phyloP scores from a whole-genome alignment of 2,797 vertebrate genomes.

The Sebastes itinus region DNA sequence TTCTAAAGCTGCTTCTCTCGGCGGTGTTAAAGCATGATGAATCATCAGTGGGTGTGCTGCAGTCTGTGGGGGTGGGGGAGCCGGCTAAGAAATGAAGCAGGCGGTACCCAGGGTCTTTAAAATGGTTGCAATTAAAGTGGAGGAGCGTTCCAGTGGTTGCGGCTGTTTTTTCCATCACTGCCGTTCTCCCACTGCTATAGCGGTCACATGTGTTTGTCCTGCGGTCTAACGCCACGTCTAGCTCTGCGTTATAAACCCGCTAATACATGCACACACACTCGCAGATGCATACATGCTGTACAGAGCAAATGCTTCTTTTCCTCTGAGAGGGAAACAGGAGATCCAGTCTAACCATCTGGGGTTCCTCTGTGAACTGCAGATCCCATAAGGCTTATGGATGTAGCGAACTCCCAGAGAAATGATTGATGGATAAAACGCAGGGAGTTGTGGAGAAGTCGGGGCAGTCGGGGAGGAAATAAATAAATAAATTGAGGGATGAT shows the following conservation, averaged over 20 bases:
- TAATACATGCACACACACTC: conserved; percentile 28
- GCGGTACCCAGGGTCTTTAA: conserved; percentile 28
- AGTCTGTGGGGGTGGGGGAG: neutral
- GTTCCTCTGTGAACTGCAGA: conserved; percentile 50
- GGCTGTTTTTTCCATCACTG: conserved; percentile 64
- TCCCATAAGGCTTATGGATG: conserved; percentile 55
- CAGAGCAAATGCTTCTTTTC: neutral
- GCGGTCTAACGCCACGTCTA: conserved; percentile 55
- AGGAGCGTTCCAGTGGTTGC: conserved; percentile 47
- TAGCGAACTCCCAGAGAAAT: conserved; percentile 20
- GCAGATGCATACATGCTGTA: conserved; percentile 13
- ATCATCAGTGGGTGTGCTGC: conserved; percentile 37
- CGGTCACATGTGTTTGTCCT: conserved; percentile 62
- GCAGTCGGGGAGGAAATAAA: neutral
- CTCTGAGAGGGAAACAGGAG: conserved; percentile 45
- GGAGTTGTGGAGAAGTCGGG: neutral
- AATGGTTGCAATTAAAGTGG: conserved; percentile 59
- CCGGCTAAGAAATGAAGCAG: conserved; percentile 24
- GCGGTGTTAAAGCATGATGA: conserved; percentile 55
- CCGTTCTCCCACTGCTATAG: conserved; percentile 15
- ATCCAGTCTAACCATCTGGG: conserved; percentile 56
- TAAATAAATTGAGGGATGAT: neutral
- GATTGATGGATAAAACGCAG: conserved; percentile 50
- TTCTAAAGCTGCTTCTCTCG: conserved; percentile 36
- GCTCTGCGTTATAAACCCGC: conserved; percentile 35